Base-by-base conservation (phyloP, 2,888 invertebrate genomes). In the Parapristionchus giblindavisi region DNA sequence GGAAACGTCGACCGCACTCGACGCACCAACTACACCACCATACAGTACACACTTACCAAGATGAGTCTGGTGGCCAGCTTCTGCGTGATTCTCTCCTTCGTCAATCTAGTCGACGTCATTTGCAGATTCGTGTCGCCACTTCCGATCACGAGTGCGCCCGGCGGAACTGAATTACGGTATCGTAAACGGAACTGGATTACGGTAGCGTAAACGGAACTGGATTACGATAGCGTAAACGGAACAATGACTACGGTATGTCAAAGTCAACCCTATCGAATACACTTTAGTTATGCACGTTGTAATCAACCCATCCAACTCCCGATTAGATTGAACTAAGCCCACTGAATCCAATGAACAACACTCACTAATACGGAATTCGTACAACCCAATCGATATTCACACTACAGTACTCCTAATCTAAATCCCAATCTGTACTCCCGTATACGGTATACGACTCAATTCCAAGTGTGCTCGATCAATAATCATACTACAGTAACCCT, bases 131-230 rank as follows among this genome's bases (percentile, higher is more conserved):
- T 76, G 70, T 81, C 81, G 2, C 83, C 83, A 29, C 78, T 73
- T 17, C 82, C 84, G 29, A 85, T 77, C 21, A 85, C 79, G 14
- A 85, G 70, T 21, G 82, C 65, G 4, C 85, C 85, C 8, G 80
- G 65, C 17, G 77, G 76, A 24, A 63, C 84, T 84, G 66, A 54
- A 81, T 77, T 21, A n/a, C 4, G 32, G 6, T 14, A 54, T 14
- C n/a, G 27, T 48, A 48, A 21, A 48, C 48, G 21, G 21, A 48
- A 21, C n/a, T n/a, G n/a, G n/a, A n/a, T n/a, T n/a, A n/a, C n/a
- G n/a, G n/a, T n/a, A n/a, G n/a, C n/a, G n/a, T n/a, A n/a, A n/a
- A n/a, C n/a, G n/a, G n/a, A n/a, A n/a, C n/a, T n/a, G n/a, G n/a
- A n/a, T n/a, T n/a, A n/a, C n/a, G n/a, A n/a, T n/a, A n/a, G n/a